Evolutionary conservation across 2,888 invertebrate species (phyloP).

Genomic region (Mythimna ferrago): DNA sequence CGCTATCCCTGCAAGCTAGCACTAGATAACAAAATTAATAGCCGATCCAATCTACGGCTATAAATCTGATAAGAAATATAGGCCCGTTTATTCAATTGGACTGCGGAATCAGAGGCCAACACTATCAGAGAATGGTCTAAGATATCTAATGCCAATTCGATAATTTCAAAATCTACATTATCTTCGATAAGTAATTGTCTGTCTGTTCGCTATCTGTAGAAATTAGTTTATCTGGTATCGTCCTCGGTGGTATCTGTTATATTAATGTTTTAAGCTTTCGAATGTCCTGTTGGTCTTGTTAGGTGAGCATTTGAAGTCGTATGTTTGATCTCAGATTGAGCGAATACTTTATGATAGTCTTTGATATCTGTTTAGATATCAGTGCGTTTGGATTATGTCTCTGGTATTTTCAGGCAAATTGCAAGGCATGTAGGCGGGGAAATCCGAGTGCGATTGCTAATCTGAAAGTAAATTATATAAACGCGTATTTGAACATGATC

Average conservation of each 20-base stretch:
- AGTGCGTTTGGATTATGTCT: slow-evolving; percentile 30
- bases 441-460: slow-evolving; percentile 3
- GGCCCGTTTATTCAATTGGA: slow-evolving; percentile 60
- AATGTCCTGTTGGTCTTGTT: slow-evolving; percentile 56
- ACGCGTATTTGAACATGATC: slow-evolving; percentile 16
- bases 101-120: slow-evolving; percentile 59
- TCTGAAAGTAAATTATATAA: background rate
- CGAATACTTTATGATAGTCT: slow-evolving; percentile 57
- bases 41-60: slow-evolving; percentile 60
- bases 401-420: slow-evolving; percentile 42
- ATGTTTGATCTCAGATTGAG: slow-evolving; percentile 60
- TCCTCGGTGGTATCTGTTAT: slow-evolving; percentile 46
- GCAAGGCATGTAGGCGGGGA: slow-evolving; percentile 20
- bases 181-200: slow-evolving; percentile 58
- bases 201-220: slow-evolving; percentile 44
- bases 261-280: slow-evolving; percentile 53
- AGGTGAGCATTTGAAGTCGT: slow-evolving; percentile 56
- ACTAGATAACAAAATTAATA: slow-evolving; percentile 67
- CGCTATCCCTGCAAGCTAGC: slow-evolving; percentile 51
- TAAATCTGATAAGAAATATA: slow-evolving; percentile 68
- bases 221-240: slow-evolving; percentile 51
- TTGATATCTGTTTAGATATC: slow-evolving; percentile 59
- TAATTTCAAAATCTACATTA: slow-evolving; percentile 58
- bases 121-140: slow-evolving; percentile 59
- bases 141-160: slow-evolving; percentile 57